Evolutionary conservation across 2,888 invertebrate genomes (phyloP), one percentile per base, ranked within the genome.

Genomic region (Latheticus oryzae): DNA sequence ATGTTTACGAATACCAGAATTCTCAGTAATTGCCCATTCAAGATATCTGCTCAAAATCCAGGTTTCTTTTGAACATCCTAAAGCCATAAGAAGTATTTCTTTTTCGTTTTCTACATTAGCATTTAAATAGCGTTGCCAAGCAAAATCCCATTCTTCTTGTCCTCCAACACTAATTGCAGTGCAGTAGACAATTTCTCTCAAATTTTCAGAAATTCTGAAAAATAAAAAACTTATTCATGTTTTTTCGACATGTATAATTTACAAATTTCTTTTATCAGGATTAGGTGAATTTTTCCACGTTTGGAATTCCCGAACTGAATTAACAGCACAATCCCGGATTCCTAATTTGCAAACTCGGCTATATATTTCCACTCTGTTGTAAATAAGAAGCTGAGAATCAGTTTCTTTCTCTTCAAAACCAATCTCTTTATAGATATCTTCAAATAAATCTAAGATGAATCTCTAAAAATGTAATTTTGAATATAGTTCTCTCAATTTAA

Each of bases 61-160:
- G 0, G 89, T 87, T 64, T 94, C 89, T 53, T 87, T 81, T 0
- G 91, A 88, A 71, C 96, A 96, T 0, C 93, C 91, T 7, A 97
- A 79, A 0, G 92, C 89, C 3, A 83, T 84, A 7, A 95, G 80
- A 4, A 96, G 79, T 4, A 89, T 81, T 63, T 89, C 89, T 67
- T 92, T 87, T 75, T 96, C 95, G 0, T 90, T 88, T 0, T 92
- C 92, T 0, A 92, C 88, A 61, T 88, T 88, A 1, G 91, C 86
- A 2, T 84, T 84, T 23, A 84, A 75, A 74, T 91, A 95, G 17
- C 90, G 83, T 35, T 90, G 83, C 87, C 93, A 94, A 0, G 90
- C 89, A 75, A 95, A 96, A 61, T 91, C 85, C 96, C 96, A 97
- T 73, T 95, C 94, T 0, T 84, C 81, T 63, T 90, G 88, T 0